phyloP scores from a whole-genome alignment of 2,113 vertebrate species.

The Clinocottus analis region DNA sequence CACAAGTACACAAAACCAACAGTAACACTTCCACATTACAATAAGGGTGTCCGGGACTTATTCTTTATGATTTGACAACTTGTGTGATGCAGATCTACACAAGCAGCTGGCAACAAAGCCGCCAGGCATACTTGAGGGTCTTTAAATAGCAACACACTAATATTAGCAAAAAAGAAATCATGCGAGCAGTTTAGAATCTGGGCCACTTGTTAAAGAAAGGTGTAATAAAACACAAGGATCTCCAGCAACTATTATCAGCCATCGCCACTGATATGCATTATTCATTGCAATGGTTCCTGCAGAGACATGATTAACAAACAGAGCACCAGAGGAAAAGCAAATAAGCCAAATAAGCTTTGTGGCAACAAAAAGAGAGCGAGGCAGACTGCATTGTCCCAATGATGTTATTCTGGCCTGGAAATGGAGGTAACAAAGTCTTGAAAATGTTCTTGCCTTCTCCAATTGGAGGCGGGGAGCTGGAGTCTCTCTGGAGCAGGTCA shows the following conservation, averaged over 20 bases:
- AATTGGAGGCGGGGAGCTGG: constrained; percentile 60
- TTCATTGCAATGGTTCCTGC: constrained; percentile 59
- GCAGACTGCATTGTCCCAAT: background rate
- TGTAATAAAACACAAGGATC: constrained; percentile 63
- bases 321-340: constrained; percentile 21
- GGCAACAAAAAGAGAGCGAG: background rate
- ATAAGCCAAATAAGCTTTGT: constrained; percentile 21
- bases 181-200: constrained; percentile 69
- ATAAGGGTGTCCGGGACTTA: constrained; percentile 1
- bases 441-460: constrained; percentile 67
- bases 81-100: constrained; percentile 22
- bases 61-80: constrained; percentile 45
- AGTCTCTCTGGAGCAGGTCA: constrained; percentile 70
- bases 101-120: constrained; percentile 54
- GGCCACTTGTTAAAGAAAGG: constrained; percentile 76
- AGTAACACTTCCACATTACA: constrained; percentile 27
- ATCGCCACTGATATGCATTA: constrained; percentile 68
- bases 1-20: constrained; percentile 59
- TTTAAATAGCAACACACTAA: constrained; percentile 74
- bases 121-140: constrained; percentile 46
- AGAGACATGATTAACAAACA: constrained; percentile 57
- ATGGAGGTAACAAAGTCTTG: background rate
- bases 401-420: constrained; percentile 3
- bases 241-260: constrained; percentile 67
- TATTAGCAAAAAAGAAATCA: constrained; percentile 70